Percentiles rank a stretch among this genome's conserved stretches.
Evolutionary conservation across 2,797 vertebrate species (phyloP).

Genomic region (Lutjanus argentimaculatus): DNA sequence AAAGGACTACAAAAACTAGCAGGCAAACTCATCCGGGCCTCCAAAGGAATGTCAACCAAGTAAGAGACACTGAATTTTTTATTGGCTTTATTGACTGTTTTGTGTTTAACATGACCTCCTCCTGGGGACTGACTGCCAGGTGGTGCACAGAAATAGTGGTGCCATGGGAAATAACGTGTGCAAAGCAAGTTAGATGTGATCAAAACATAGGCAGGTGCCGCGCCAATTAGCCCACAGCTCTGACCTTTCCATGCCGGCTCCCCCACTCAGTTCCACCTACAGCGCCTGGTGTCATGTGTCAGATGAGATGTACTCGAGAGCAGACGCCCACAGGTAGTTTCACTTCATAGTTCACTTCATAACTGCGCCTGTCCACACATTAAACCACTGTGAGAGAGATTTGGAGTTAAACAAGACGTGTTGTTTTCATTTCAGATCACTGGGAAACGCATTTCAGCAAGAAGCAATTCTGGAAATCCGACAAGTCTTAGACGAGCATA

Average conservation of each 20-base stretch:
- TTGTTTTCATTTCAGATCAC: slow-evolving; percentile 81
- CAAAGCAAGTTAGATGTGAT: slow-evolving; percentile 45
- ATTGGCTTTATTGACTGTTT: slow-evolving; percentile 31
- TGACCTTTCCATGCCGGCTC: slow-evolving; percentile 72
- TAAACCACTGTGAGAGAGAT: slow-evolving; percentile 7
- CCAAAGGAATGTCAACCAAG: slow-evolving; percentile 89
- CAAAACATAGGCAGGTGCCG: slow-evolving; percentile 64
- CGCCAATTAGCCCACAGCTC: slow-evolving; percentile 58
- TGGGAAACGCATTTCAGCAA: slow-evolving; percentile 90
- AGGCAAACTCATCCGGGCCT: slow-evolving; percentile 87
- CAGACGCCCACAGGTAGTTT: slow-evolving; percentile 90
- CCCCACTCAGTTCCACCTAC: slow-evolving; percentile 86
- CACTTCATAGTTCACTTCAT: slow-evolving; percentile 27
- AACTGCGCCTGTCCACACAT: slow-evolving; percentile 6
- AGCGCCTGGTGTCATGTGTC: slow-evolving; percentile 89
- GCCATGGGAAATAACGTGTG: slow-evolving; percentile 38
- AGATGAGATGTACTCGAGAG: slow-evolving; percentile 90
- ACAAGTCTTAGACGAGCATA: slow-evolving; percentile 87
- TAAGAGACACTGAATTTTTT: slow-evolving; percentile 76
- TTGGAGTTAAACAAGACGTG: neutral
- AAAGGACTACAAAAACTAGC: slow-evolving; percentile 92
- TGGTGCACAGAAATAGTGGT: slow-evolving; percentile 37
- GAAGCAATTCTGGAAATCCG: slow-evolving; percentile 89
- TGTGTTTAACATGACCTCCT: slow-evolving; percentile 39
- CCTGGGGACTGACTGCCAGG: slow-evolving; percentile 18